These are phyloP conservation scores for Melanotus villosus DNA, from an alignment of 2,888 invertebrate species.

Conservation along the genomic window DNA sequence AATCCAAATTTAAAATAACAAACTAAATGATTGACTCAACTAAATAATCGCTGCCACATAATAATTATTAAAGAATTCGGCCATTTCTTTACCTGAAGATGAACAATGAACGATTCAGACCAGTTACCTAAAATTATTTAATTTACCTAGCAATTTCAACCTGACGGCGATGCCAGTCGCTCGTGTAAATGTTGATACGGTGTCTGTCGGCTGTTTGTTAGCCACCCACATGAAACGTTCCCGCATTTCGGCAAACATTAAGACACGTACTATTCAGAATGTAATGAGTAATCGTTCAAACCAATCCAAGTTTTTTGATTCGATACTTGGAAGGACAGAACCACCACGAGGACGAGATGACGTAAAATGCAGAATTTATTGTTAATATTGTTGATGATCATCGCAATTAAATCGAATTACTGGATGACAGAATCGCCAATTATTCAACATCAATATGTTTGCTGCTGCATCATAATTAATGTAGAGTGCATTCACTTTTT, in stretches of 20 bases:
- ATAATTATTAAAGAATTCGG: neutral
- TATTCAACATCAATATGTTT: slow-evolving; percentile 11
- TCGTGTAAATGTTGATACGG: slow-evolving; percentile 59
- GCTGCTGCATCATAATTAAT: neutral
- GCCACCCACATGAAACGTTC: slow-evolving; percentile 55
- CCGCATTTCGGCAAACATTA: neutral
- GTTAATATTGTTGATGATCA: neutral
- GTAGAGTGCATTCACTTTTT: neutral
- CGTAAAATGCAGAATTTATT: neutral
- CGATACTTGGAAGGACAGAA: slow-evolving; percentile 14
- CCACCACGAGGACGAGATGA: neutral
- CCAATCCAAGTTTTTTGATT: neutral
- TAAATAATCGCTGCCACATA: no score
- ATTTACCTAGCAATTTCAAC: neutral
- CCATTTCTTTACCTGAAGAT: neutral
- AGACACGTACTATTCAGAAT: neutral
- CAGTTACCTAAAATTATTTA: neutral
- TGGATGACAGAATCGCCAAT: slow-evolving; percentile 18
- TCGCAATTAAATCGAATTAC: slow-evolving; percentile 18
- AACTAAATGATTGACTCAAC: no score
- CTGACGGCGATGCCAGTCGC: slow-evolving; percentile 36
- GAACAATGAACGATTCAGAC: neutral
- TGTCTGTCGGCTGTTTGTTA: slow-evolving; percentile 55
- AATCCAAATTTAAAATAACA: no score
- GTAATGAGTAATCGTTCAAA: neutral